Base-by-base conservation (phyloP, 2,113 vertebrate species). In the Rutilus rutilus region DNA sequence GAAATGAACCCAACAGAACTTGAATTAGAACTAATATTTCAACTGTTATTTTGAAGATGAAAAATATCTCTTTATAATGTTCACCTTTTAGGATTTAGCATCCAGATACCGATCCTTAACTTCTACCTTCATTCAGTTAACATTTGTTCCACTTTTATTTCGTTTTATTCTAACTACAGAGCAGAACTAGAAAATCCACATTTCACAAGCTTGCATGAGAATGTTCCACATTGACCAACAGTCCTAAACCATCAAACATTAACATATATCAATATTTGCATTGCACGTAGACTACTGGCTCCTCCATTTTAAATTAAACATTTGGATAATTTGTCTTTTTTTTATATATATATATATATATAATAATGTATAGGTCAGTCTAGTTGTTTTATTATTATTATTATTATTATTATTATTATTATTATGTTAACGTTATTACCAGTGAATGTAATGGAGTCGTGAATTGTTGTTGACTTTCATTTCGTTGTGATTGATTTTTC, bases 171-270 rank as follows among this genome's bases (percentile, higher is more conserved):
- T 36, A 57, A 23, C 17, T 12, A 23, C 7, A 42, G 57, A 9
- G 77, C 6, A 79, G 23, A 78, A 62, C 36, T 8, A 79, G 77
- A 79, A 60, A 79, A 79, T 60, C 23, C 57, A 62, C 33, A 62
- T 59, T 79, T 60, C 17, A 62, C 12, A 79, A n/a, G 33, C 12
- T 62, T n/a, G 23, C 23, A 5, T 62, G 57, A 42, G 57, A 19
- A 23, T 23, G 33, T 62, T 59, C 23, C 27, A 78, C 21, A 6
- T 15, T 9, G 76, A n/a, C 12, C 54, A 36, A 60, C 57, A 8
- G 6, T n/a, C 6, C 21, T 9, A 2, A 9, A 30, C 27, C 50
- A 14, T 78, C 23, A 25, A 79, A 60, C 3, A 25, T 17, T 9
- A 23, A 62, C 3, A 42, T n/a, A 6, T 62, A 8, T 62, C 1